phyloP scores from a whole-genome alignment of 37 sponge, comb jelly and placozoan species.

The Chondrosia reniformis region DNA sequence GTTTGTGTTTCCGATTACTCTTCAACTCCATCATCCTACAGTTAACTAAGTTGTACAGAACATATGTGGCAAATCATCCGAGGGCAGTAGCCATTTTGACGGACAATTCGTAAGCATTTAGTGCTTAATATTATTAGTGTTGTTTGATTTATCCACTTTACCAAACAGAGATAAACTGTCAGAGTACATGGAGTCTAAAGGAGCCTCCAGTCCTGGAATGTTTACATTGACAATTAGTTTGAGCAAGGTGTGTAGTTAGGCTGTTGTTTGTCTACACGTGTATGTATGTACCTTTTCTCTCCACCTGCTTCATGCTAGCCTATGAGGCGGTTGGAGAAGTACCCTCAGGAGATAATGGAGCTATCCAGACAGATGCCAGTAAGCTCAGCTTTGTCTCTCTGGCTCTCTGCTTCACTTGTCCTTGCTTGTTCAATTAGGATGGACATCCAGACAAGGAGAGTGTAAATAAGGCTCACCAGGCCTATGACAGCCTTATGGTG shows the following conservation, averaged over 20 bases:
- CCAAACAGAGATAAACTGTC: slow-evolving; percentile 71
- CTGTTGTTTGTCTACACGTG: not conserved
- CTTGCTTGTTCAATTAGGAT: slow-evolving; percentile 38
- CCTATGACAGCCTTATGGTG: slow-evolving; percentile 29
- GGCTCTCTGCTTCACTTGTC: not conserved
- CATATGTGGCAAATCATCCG: slow-evolving; percentile 82
- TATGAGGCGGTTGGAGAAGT: slow-evolving; percentile 86
- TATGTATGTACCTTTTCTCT: not conserved
- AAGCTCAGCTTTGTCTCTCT: not conserved
- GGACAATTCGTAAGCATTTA: slow-evolving; percentile 78
- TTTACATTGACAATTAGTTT: slow-evolving; percentile 72
- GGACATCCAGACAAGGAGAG: slow-evolving; percentile 65
- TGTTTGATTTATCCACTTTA: not conserved
- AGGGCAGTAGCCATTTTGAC: slow-evolving; percentile 86
- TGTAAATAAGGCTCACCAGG: slow-evolving; percentile 32
- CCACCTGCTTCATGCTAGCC: slow-evolving; percentile 34
- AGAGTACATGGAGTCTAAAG: slow-evolving; percentile 79
- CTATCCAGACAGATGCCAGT: slow-evolving; percentile 75
- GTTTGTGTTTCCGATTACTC: not conserved
- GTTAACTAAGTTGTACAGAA: slow-evolving; percentile 61
- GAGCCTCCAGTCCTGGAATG: slow-evolving; percentile 85
- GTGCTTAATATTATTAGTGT: not conserved
- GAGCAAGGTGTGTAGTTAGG: slow-evolving; percentile 66
- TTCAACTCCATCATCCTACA: slow-evolving; percentile 38
- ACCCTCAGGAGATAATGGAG: slow-evolving; percentile 71